Conservation (phyloP, 2,113 vertebrate species). For the Pteruthius melanotis region DNA sequence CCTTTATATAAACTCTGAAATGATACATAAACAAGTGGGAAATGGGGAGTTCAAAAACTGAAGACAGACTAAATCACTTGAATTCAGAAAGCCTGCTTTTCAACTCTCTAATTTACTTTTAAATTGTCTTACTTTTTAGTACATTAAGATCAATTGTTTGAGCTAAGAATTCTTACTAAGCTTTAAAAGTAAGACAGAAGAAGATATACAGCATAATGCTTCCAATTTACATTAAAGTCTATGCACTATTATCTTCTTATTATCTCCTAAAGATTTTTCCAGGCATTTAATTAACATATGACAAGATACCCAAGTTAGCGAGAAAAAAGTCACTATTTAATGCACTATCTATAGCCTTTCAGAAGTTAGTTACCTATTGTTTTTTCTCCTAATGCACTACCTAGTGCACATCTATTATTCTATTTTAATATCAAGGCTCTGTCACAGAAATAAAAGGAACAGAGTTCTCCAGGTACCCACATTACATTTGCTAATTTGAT, state of each 20-base stretch:
- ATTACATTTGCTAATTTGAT: background rate
- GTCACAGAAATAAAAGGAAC: slow-evolving; percentile 44
- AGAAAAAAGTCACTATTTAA: slow-evolving; percentile 36
- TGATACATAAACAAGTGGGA: background rate
- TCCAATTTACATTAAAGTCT: slow-evolving; percentile 55
- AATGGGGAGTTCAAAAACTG: background rate
- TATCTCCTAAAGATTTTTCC: slow-evolving; percentile 60
- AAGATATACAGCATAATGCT: background rate
- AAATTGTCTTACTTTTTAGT: slow-evolving; percentile 40
- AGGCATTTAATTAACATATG: slow-evolving; percentile 64
- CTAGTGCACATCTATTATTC: slow-evolving; percentile 14
- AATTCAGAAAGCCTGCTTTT: slow-evolving; percentile 4
- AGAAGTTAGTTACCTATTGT: slow-evolving; percentile 46
- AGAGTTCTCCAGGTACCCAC: slow-evolving; percentile 9
- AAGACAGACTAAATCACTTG: background rate
- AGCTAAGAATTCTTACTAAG: slow-evolving; percentile 18
- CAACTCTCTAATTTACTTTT: slow-evolving; percentile 21
- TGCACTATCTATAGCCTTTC: slow-evolving; percentile 49
- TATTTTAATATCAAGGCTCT: slow-evolving; percentile 38
- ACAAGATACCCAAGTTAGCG: slow-evolving; percentile 44
- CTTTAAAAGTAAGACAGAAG: slow-evolving; percentile 33
- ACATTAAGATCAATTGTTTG: slow-evolving; percentile 28
- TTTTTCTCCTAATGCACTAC: slow-evolving; percentile 39
- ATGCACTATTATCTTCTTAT: slow-evolving; percentile 51
- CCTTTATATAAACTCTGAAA: background rate